phyloP scores from a whole-genome alignment of 1,140 invertebrate species.

The Drosophila ficusphila region DNA sequence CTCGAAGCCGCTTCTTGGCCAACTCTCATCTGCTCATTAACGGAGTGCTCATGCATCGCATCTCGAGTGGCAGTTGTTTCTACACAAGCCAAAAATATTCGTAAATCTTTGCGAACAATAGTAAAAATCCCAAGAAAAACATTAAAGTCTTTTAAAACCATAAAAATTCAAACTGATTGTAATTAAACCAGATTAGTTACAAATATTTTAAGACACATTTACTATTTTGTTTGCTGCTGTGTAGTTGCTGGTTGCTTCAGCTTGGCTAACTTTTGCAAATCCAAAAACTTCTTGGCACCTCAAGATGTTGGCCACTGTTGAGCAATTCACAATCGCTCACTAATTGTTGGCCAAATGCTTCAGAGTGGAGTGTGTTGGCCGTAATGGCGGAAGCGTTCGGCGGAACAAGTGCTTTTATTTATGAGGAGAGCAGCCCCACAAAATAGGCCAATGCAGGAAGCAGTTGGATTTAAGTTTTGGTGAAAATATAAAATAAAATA shows the following conservation, averaged over 20 bases:
- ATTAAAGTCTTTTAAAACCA: too few species aligned
- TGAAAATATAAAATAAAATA: neutral
- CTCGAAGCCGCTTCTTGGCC: slow-evolving; percentile 39
- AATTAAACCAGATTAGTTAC: too few species aligned
- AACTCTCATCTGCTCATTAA: slow-evolving; percentile 43
- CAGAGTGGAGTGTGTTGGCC: slow-evolving; percentile 15
- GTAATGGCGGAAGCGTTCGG: slow-evolving; percentile 32
- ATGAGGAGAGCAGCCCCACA: neutral
- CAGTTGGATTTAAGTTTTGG: neutral
- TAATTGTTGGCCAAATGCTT: slow-evolving; percentile 47
- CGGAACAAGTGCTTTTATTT: slow-evolving; percentile 37
- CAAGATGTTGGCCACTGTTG: slow-evolving; percentile 30
- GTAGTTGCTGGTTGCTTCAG: slow-evolving; percentile 34
- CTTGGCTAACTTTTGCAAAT: slow-evolving; percentile 36
- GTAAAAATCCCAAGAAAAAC: too few species aligned
- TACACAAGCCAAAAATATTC: neutral
- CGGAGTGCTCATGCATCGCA: slow-evolving; percentile 56
- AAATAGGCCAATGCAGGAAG: neutral
- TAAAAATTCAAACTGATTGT: too few species aligned
- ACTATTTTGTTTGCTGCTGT: slow-evolving; percentile 1
- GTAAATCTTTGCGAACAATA: too few species aligned
- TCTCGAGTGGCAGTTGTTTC: slow-evolving; percentile 19
- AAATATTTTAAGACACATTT: neutral
- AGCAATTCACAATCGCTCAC: slow-evolving; percentile 34
- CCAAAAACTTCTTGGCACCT: slow-evolving; percentile 60